A percentile compares a stretch with the other conserved stretches of the same genome.
Evolutionary conservation across 30 jellyfish, hydroid and myxozoan species (phyloP).

Genomic region (Turritopsis dohrnii): DNA sequence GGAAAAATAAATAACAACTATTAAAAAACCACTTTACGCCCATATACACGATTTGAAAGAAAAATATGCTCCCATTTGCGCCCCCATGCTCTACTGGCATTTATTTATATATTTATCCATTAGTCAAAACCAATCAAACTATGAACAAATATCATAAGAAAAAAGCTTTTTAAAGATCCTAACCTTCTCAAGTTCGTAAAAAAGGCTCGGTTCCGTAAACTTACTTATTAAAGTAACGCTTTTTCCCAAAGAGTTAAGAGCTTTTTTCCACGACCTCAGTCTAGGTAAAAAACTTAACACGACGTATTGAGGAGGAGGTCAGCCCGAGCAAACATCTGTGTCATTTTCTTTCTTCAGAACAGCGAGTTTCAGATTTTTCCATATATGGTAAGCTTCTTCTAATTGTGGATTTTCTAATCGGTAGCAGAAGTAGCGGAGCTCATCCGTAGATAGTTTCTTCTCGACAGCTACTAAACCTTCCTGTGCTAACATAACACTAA

Average conservation of each 20-base stretch:
- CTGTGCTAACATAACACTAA: slow-evolving; percentile 9
- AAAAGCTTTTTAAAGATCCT: no score
- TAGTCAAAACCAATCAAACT: no score
- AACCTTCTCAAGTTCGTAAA: no score
- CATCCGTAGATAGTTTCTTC: neutral
- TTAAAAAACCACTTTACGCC: neutral
- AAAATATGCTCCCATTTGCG: neutral
- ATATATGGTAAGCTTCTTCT: slow-evolving; percentile 6
- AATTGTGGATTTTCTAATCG: slow-evolving; percentile 9
- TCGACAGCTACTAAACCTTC: slow-evolving; percentile 8
- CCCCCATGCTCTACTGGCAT: no score
- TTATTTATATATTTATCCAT: no score
- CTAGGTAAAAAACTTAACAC: no score
- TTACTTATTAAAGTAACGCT: no score
- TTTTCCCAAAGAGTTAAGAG: no score
- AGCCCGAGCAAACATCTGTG: neutral
- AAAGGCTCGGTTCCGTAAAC: no score
- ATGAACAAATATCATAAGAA: no score
- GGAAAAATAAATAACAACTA: neutral
- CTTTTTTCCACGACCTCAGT: no score
- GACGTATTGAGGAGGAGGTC: no score
- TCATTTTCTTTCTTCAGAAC: neutral
- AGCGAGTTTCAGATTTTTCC: slow-evolving; percentile 1
- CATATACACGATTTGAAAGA: neutral
- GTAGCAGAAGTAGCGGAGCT: neutral